Evolutionary conservation across 2,113 vertebrate species (phyloP).

Genomic region (Chroicocephalus ridibundus): DNA sequence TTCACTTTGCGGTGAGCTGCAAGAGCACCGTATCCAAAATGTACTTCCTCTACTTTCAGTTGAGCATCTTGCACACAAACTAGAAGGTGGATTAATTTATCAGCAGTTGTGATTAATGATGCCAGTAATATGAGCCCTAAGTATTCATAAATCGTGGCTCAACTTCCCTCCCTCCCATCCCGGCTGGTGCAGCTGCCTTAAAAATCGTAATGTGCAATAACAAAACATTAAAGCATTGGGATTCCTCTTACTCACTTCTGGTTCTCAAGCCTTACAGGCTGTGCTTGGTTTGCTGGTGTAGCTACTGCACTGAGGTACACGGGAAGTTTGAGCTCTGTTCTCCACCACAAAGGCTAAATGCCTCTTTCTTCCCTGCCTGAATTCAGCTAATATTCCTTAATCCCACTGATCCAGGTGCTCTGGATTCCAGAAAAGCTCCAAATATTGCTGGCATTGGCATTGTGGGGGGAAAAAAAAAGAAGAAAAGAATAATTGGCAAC

Average conservation of each 20-base stretch:
- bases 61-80: background rate
- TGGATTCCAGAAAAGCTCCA: background rate
- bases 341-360: background rate
- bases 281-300: background rate
- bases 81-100: slow-evolving; percentile 48
- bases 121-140: background rate
- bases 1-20: background rate
- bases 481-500: background rate
- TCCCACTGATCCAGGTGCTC: background rate
- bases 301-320: background rate
- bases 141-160: slow-evolving; percentile 25
- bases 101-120: slow-evolving; percentile 34
- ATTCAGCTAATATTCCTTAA: background rate
- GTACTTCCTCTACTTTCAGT: background rate
- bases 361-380: background rate
- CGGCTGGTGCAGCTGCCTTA: background rate
- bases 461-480: background rate
- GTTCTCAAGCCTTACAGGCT: background rate
- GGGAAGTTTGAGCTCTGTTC: background rate
- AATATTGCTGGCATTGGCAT: background rate
- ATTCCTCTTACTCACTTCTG: background rate
- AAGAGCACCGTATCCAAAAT: background rate
- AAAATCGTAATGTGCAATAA: background rate
- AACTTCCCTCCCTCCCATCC: background rate
- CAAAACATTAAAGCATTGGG: background rate